Percentiles rank a stretch among this genome's conserved stretches.
These are phyloP conservation scores for Lobophora halterata DNA, from an alignment of 2,888 invertebrate genomes.

Conservation along the genomic window DNA sequence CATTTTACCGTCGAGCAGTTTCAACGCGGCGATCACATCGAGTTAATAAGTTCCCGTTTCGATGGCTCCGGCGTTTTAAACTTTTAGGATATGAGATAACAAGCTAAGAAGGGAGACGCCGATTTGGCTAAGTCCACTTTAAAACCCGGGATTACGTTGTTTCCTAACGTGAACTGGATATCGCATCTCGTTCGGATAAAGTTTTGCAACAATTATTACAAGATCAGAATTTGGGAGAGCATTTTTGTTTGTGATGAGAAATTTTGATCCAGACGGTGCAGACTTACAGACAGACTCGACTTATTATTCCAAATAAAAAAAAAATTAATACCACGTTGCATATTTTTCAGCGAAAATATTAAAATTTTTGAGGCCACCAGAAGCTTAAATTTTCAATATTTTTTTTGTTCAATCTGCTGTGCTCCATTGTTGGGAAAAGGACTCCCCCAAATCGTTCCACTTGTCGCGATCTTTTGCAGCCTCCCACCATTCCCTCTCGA, in stretches of 20 bases:
- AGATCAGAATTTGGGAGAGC: constrained; percentile 20
- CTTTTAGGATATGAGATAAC: constrained; percentile 81
- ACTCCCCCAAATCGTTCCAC: no score
- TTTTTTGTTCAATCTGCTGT: no score
- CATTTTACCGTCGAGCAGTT: constrained; percentile 76
- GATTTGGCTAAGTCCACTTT: constrained; percentile 75
- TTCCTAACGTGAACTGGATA: constrained; percentile 47
- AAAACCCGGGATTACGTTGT: constrained; percentile 55
- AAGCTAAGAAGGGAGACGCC: constrained; percentile 74
- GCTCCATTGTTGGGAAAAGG: no score
- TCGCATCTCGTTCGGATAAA: constrained; percentile 36
- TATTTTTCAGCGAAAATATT: no score
- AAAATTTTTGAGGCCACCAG: no score
- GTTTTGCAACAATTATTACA: constrained; percentile 26
- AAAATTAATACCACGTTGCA: no score
- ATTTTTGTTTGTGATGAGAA: constrained; percentile 12
- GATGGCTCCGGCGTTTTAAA: constrained; percentile 78
- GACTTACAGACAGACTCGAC: no score
- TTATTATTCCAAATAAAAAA: no score
- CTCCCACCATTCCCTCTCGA: no score
- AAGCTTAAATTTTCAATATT: no score
- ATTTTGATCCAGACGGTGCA: no score
- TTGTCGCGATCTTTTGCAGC: no score
- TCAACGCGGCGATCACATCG: constrained; percentile 76
- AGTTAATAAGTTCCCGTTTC: constrained; percentile 80